Evolutionary conservation across 2,113 vertebrate genomes (phyloP).

Genomic region (Otolemur garnettii): DNA sequence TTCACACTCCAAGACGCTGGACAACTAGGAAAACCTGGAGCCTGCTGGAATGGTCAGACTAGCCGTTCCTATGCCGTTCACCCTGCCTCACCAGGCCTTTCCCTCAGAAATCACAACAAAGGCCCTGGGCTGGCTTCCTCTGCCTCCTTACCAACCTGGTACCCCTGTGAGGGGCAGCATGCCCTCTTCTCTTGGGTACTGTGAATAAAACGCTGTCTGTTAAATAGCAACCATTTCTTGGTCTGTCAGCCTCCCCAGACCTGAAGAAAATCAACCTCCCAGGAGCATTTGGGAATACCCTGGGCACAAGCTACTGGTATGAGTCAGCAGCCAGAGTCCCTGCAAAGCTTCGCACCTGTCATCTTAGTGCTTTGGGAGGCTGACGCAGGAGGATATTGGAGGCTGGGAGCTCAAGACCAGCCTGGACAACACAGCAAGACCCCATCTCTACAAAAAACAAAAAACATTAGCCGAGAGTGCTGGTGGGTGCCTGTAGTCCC

Average conservation of each 20-base stretch:
- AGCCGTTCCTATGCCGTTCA: fast-evolving
- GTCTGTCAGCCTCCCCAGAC: not conserved
- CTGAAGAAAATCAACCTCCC: not conserved
- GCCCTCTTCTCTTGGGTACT: not conserved
- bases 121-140: not conserved
- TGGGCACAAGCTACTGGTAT: fast-evolving
- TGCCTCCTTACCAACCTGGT: not conserved
- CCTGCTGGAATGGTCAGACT: fast-evolving
- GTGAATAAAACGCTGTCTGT: not conserved
- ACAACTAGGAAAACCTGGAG: not conserved
- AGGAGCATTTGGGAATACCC: no score
- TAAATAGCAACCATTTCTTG: fast-evolving
- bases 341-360: no score
- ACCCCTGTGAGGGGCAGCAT: fast-evolving
- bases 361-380: no score
- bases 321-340: not conserved
- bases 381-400: no score
- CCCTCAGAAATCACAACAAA: no score
- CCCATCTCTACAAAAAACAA: no score
- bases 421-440: no score
- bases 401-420: no score
- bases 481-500: no score
- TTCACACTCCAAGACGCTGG: not conserved
- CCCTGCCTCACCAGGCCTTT: not conserved
- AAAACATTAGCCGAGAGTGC: no score